Evolutionary conservation across 2,797 vertebrate species (phyloP), one percentile per base, ranked within the genome.

Genomic region (Diplodus sargus): DNA sequence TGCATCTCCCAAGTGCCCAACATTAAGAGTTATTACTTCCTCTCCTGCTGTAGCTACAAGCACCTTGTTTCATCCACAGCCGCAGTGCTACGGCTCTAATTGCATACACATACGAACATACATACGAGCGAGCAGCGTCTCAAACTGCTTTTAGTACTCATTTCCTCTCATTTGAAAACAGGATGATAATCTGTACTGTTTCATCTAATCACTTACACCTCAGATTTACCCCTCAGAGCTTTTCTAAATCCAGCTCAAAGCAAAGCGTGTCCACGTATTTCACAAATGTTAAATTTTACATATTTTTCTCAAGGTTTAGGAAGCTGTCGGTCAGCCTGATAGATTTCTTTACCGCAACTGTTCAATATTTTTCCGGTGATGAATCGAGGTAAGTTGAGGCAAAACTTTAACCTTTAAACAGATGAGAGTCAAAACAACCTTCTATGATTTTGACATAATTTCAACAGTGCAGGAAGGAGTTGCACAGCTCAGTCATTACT

Each of bases 21-120:
- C 92, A 94, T 94, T 92, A 94, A 94, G 93, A 94, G 85, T 94
- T 94, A 94, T 94, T 94, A 94, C 93, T 92, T 94, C 92, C 89
- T 93, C 87, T 87, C 86, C 74, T 86, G 85, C 85, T 88, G 88
- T 87, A 89, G 89, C 92, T 89, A 91, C 90, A 79, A 91, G 85
- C 84, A 69, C 79, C 69, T 87, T 75, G 53, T 90, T 87, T 90
- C 86, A 92, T 89, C 89, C 87, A 90, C 79, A 82, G 70, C 69
- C 78, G 81, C n/a, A 10, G 70, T 62, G 85, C 83, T 84, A 74
- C 42, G 76, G 69, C 81, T 82, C 62, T 74, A 49, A 66, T 81
- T 45, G 68, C 51, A 76, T 51, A 13, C 28, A 61, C 9, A 28
- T 15, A 22, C 47, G 45, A 49, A 77, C 30, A 49, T 14, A 60